These are phyloP conservation scores for Xanthia icteritia DNA, from an alignment of 2,888 invertebrate species.

Conservation along the genomic window DNA sequence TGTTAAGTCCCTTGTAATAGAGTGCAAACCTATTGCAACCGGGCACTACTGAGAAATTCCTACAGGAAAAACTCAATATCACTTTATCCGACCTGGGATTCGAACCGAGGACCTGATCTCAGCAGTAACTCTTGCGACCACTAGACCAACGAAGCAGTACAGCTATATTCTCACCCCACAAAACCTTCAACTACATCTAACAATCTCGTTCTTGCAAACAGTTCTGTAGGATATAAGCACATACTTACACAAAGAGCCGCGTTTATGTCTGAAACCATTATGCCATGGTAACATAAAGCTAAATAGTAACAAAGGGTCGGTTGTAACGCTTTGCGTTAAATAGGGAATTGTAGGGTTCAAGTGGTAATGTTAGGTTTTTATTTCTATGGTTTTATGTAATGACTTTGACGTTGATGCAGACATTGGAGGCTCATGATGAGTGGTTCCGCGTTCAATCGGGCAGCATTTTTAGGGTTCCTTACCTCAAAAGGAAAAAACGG, in stretches of 20 bases:
- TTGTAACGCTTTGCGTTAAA: slow-evolving; percentile 30
- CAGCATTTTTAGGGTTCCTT: no score
- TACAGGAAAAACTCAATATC: no score
- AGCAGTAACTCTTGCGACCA: no score
- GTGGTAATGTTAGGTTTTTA: slow-evolving; percentile 21
- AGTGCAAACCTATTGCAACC: no score
- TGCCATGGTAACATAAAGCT: slow-evolving; percentile 64
- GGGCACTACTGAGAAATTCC: no score
- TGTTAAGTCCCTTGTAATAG: no score
- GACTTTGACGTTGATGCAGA: neutral
- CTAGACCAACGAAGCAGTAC: no score
- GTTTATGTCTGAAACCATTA: slow-evolving; percentile 62
- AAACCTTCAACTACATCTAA: neutral
- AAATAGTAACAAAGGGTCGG: slow-evolving; percentile 32
- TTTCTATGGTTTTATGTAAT: neutral
- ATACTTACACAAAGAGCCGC: slow-evolving; percentile 30
- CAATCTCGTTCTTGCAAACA: neutral
- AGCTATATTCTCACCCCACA: neutral
- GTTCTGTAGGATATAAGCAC: slow-evolving; percentile 12
- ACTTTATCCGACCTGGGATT: no score
- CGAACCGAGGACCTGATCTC: neutral
- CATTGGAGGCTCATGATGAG: neutral
- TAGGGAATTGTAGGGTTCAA: slow-evolving; percentile 11
- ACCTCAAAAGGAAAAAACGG: no score
- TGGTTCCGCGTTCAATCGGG: no score